Evolutionary conservation across 2,888 invertebrate genomes (phyloP), one percentile per base, ranked within the genome.

Genomic region (Eilema caniola): DNA sequence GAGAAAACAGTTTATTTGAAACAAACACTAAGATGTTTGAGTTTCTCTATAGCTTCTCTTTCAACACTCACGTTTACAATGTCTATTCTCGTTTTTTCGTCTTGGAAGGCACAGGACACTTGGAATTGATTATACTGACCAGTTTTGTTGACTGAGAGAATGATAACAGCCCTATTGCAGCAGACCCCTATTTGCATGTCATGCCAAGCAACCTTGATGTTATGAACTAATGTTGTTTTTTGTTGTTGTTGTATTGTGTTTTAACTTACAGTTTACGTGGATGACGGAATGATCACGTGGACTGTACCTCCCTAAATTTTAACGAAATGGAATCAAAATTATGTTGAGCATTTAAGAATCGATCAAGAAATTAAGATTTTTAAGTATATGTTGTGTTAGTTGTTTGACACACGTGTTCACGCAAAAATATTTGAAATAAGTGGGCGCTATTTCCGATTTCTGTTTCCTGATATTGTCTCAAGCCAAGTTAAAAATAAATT

Each of bases 101-200:
- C 66, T 66, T 57, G 57, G 20, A 64, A 74, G 80, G 83, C 83
- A 80, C 82, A 62, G 78, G 71, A 74, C 74, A 77, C 81, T 83
- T 73, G 67, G 3, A 31, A 0, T 68, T 77, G 73, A 62, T 63
- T 62, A 67, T 72, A 77, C 71, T 75, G 79, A 79, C 78, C 70
- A 72, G 69, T 56, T 75, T 77, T 75, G 60, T 75, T 73, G 74
- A 67, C 69, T 62, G 5, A 74, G 63, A 76, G 37, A 72, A 72
- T 76, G 73, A 74, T 78, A 78, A 68, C 41, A 25, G 76, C 81
- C 81, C 61, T 60, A 74, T 73, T 82, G 81, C 80, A 78, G 73
- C 76, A 81, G 75, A 84, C 74, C 67, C 71, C 63, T 76, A 69
- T 80, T 78, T 81, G 94, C 94, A 93, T 94, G 94, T 92, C 92